These are phyloP conservation scores for Platycercus adscitus DNA, from an alignment of 2,113 vertebrate species.

Conservation along the genomic window DNA sequence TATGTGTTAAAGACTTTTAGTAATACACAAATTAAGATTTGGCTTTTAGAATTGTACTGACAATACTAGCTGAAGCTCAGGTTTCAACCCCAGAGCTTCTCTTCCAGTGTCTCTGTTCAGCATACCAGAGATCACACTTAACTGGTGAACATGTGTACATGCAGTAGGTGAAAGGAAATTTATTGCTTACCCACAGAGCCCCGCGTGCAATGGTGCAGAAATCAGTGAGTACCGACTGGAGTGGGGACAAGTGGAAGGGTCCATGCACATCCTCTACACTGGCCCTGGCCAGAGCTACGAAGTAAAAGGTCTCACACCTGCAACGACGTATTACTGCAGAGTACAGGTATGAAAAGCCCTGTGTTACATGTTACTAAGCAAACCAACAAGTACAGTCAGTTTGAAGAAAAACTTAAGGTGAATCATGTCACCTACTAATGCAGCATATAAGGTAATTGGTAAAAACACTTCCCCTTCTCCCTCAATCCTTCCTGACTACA, in stretches of 20 bases:
- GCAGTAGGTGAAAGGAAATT: not conserved
- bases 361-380: not conserved
- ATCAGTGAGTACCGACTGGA: slow-evolving; percentile 77
- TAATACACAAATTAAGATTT: not conserved
- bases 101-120: not conserved
- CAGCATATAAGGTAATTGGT: not conserved
- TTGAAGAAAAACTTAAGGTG: not conserved
- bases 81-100: not conserved
- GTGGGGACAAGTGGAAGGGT: slow-evolving; percentile 76
- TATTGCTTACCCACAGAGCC: slow-evolving; percentile 50
- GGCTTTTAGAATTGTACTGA: not conserved
- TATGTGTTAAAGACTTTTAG: slow-evolving; percentile 38
- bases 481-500: not conserved
- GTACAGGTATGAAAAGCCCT: slow-evolving; percentile 75
- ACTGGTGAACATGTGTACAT: fast-evolving
- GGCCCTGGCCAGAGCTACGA: slow-evolving; percentile 77
- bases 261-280: slow-evolving; percentile 73
- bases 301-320: slow-evolving; percentile 78
- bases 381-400: not conserved
- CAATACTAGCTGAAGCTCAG: not conserved
- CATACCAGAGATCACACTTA: fast-evolving
- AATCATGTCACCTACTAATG: not conserved
- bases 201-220: slow-evolving; percentile 75
- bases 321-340: slow-evolving; percentile 81
- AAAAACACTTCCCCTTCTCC: not conserved